These are phyloP conservation scores for Clarias platycephalus DNA, from an alignment of 2,797 vertebrate genomes.

Conservation along the genomic window DNA sequence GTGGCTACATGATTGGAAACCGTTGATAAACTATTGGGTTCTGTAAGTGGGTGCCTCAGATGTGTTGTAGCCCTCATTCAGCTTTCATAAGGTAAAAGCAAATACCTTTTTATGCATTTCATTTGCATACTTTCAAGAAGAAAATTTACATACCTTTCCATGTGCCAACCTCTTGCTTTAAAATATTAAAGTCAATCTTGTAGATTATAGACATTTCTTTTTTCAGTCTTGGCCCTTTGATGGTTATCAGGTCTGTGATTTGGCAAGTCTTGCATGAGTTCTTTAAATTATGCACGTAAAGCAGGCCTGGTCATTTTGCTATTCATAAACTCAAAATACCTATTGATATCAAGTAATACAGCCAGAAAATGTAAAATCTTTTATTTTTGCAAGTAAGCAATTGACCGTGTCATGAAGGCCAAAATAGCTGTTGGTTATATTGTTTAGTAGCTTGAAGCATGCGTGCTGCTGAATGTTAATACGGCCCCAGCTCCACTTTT, in stretches of 20 bases:
- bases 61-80: slow-evolving; percentile 1
- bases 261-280: slow-evolving; percentile 11
- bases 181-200: slow-evolving; percentile 28
- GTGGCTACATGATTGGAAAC: slow-evolving; percentile 58
- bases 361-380: slow-evolving; percentile 18
- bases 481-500: slow-evolving; percentile 29
- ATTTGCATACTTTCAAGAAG: slow-evolving; percentile 32
- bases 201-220: neutral
- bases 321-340: slow-evolving; percentile 21
- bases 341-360: slow-evolving; percentile 21
- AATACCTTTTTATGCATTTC: slow-evolving; percentile 24
- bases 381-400: slow-evolving; percentile 29
- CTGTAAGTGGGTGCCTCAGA: neutral
- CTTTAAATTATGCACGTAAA: neutral
- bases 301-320: neutral
- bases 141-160: slow-evolving; percentile 9
- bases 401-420: slow-evolving; percentile 41
- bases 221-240: neutral
- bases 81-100: slow-evolving; percentile 16
- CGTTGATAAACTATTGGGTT: neutral
- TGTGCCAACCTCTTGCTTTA: slow-evolving; percentile 14
- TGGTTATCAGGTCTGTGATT: slow-evolving; percentile 4
- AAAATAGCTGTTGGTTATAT: slow-evolving; percentile 38
- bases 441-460: neutral
- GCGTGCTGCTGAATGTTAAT: slow-evolving; percentile 41